Percentiles rank a stretch among this genome's conserved stretches.
Evolutionary conservation across 2,113 vertebrate species (phyloP).

Genomic region (Coreoperca whiteheadi): DNA sequence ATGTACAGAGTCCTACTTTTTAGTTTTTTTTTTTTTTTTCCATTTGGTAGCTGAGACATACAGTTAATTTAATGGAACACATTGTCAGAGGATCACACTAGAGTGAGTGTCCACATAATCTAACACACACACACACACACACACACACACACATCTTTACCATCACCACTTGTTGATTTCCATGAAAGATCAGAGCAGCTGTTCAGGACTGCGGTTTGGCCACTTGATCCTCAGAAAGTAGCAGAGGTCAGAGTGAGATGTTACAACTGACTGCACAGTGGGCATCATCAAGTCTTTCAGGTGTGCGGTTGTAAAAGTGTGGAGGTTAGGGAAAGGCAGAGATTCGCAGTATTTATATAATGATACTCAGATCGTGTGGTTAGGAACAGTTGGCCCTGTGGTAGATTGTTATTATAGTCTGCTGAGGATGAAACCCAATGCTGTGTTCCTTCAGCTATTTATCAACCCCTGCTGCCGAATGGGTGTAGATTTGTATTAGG

Average conservation of each 20-base stretch:
- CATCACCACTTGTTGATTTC: conserved; percentile 78
- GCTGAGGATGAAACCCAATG: conserved; percentile 68
- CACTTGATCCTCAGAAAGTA: conserved; percentile 69
- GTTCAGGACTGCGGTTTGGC: conserved; percentile 73
- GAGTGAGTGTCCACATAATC: too few relatives aligned
- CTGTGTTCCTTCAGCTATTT: conserved; percentile 61
- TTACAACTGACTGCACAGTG: conserved; percentile 54
- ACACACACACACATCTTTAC: conserved; percentile 29
- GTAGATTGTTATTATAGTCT: conserved; percentile 71
- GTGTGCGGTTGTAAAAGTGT: conserved; percentile 62
- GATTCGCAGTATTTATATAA: conserved; percentile 67
- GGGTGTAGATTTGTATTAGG: conserved; percentile 17
- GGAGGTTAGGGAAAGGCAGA: conserved; percentile 39
- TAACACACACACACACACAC: conserved; percentile 2
- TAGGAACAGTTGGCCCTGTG: conserved; percentile 66
- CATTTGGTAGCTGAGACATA: conserved; percentile 20
- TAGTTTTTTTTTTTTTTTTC: too few relatives aligned
- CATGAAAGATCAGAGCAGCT: conserved; percentile 83
- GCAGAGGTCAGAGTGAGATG: conserved; percentile 75
- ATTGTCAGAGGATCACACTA: conserved; percentile 17
- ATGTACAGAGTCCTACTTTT: neutral
- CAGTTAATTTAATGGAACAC: conserved; percentile 18
- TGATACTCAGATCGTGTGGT: conserved; percentile 56
- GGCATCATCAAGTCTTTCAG: conserved; percentile 67
- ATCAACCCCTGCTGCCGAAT: conserved; percentile 51